phyloP scores from a whole-genome alignment of 2,113 vertebrate genomes.

The Puma concolor region DNA sequence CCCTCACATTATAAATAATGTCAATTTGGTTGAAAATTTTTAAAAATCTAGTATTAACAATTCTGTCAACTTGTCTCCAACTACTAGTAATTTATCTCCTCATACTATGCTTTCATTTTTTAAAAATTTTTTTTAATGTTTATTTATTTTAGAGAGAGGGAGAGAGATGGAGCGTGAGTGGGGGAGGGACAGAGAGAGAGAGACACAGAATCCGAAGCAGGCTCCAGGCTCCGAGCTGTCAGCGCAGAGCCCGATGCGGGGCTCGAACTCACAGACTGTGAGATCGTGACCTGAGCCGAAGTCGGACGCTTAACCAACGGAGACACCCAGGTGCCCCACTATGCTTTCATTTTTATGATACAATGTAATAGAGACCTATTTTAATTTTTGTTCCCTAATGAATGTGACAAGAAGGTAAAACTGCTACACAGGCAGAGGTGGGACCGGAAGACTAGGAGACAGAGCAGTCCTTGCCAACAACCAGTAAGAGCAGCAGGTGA shows the following conservation, averaged over 20 bases:
- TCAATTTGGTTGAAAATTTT: slow-evolving; percentile 6
- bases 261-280: too few species aligned
- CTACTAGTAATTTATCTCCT: neutral
- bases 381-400: slow-evolving; percentile 3
- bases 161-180: too few species aligned
- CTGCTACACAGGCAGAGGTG: neutral
- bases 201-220: too few species aligned
- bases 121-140: too few species aligned
- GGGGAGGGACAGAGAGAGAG: too few species aligned
- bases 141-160: too few species aligned
- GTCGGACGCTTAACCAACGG: too few species aligned
- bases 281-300: too few species aligned
- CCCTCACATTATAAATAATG: neutral
- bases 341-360: neutral
- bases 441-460: neutral
- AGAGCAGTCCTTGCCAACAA: neutral
- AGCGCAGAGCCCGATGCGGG: too few species aligned
- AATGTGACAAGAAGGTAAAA: neutral
- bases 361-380: neutral
- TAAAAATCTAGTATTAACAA: neutral
- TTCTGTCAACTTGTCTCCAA: neutral
- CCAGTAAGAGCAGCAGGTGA: neutral
- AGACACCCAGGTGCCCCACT: neutral
- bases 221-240: too few species aligned
- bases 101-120: slow-evolving; percentile 22